These are phyloP conservation scores for Caenorhabditis doughertyi DNA, from an alignment of 2,888 invertebrate species.

Conservation along the genomic window DNA sequence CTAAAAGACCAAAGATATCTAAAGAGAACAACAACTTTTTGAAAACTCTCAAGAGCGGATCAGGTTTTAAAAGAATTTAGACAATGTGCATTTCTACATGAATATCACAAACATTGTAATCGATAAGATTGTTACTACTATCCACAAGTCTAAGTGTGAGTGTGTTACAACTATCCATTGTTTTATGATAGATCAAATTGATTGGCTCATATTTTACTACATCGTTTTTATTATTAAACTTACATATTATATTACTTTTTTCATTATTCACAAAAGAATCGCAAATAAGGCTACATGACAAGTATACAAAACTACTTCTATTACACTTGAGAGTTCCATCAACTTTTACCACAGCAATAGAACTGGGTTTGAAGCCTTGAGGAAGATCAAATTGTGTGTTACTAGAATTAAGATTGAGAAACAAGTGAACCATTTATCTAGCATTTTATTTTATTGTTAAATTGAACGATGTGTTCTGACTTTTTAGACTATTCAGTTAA, in stretches of 20 bases:
- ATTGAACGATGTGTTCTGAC: slow-evolving; percentile 10
- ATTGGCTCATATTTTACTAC: slow-evolving; percentile 20
- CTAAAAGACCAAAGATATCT: too few species aligned
- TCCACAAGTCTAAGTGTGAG: slow-evolving; percentile 17
- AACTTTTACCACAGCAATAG: neutral
- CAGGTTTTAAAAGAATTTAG: too few species aligned
- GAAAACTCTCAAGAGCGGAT: slow-evolving; percentile 20
- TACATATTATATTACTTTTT: slow-evolving; percentile 34
- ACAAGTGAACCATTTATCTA: slow-evolving; percentile 18
- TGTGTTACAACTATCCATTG: slow-evolving; percentile 5
- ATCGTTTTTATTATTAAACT: neutral
- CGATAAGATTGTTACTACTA: neutral
- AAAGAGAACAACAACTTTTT: too few species aligned
- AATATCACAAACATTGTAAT: slow-evolving; percentile 17
- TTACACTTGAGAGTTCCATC: slow-evolving; percentile 38
- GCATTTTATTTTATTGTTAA: too few species aligned
- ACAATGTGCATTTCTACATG: slow-evolving; percentile 47
- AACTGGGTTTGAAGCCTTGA: neutral
- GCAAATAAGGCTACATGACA: slow-evolving; percentile 37
- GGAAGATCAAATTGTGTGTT: neutral
- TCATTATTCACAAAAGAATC: slow-evolving; percentile 18
- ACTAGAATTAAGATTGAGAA: neutral
- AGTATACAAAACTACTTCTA: slow-evolving; percentile 28
- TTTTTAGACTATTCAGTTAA: slow-evolving; percentile 55
- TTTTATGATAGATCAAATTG: slow-evolving; percentile 24